Evolutionary conservation across 1,140 invertebrate genomes (phyloP).

Genomic region (Cheumatopsyche charites): DNA sequence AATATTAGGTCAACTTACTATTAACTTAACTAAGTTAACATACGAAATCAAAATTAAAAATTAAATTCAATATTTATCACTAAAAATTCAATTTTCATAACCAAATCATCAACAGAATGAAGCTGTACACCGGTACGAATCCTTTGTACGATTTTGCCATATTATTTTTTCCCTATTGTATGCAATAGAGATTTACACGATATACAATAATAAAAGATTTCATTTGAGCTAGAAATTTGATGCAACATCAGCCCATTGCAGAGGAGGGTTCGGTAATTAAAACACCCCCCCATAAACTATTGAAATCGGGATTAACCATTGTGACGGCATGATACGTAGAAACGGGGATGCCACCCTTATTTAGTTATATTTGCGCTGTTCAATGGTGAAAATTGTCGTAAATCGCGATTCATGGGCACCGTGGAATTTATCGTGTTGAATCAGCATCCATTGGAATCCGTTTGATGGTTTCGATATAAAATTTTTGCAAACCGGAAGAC

Average conservation of each 20-base stretch:
- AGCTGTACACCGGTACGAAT: too few species aligned
- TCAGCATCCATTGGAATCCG: not conserved
- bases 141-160: not conserved
- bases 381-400: too few species aligned
- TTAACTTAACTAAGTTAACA: too few species aligned
- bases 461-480: not conserved
- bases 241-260: slow-evolving; percentile 28
- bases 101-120: too few species aligned
- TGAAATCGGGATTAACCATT: slow-evolving; percentile 20
- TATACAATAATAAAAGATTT: slow-evolving; percentile 20
- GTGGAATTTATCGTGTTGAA: too few species aligned
- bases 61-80: too few species aligned
- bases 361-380: too few species aligned
- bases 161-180: not conserved
- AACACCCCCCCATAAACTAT: slow-evolving; percentile 1
- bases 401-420: too few species aligned
- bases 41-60: too few species aligned
- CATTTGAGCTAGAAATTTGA: slow-evolving; percentile 38
- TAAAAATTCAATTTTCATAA: too few species aligned
- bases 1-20: too few species aligned
- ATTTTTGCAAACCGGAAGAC: not conserved
- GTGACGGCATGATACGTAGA: not conserved
- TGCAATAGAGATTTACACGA: slow-evolving; percentile 39
- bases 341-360: not conserved
- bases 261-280: slow-evolving; percentile 32